These are phyloP conservation scores for Epinephelus awoara DNA, from an alignment of 2,797 vertebrate genomes.

Conservation along the genomic window DNA sequence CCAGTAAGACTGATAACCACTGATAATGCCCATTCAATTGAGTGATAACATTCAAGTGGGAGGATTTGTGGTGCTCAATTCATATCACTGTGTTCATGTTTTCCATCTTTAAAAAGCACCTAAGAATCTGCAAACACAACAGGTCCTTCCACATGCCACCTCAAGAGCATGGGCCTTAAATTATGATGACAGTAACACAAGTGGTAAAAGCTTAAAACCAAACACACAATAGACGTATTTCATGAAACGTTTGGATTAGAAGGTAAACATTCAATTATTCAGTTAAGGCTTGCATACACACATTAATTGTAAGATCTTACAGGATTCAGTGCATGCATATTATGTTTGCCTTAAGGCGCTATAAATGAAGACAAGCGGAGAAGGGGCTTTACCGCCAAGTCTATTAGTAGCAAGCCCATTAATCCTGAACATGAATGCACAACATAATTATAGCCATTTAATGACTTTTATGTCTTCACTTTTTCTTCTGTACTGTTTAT, in stretches of 20 bases:
- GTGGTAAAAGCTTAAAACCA: conserved; percentile 40
- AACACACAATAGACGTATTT: conserved; percentile 18
- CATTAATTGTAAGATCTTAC: conserved; percentile 26
- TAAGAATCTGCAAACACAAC: conserved; percentile 23
- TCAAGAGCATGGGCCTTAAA: conserved; percentile 23
- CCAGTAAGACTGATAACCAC: no score
- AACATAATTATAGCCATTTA: conserved; percentile 48
- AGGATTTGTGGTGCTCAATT: not conserved
- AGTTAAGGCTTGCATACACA: conserved; percentile 45
- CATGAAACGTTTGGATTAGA: conserved; percentile 44
- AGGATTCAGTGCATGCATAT: conserved; percentile 37
- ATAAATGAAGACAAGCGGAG: conserved; percentile 39
- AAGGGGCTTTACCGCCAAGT: conserved; percentile 29
- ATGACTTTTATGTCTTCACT: conserved; percentile 26
- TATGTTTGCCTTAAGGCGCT: conserved; percentile 52
- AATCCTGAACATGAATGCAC: conserved; percentile 47
- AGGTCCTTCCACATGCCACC: conserved; percentile 1
- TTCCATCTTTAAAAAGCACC: not conserved
- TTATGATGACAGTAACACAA: conserved; percentile 28
- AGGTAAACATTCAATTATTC: conserved; percentile 56
- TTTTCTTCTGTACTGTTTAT: not conserved
- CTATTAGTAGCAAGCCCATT: conserved; percentile 54
- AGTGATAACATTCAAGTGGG: not conserved
- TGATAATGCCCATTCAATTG: no score
- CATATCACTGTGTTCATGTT: not conserved